These are phyloP conservation scores for Urophycis tenuis DNA, from an alignment of 2,797 vertebrate species.

Conservation along the genomic window DNA sequence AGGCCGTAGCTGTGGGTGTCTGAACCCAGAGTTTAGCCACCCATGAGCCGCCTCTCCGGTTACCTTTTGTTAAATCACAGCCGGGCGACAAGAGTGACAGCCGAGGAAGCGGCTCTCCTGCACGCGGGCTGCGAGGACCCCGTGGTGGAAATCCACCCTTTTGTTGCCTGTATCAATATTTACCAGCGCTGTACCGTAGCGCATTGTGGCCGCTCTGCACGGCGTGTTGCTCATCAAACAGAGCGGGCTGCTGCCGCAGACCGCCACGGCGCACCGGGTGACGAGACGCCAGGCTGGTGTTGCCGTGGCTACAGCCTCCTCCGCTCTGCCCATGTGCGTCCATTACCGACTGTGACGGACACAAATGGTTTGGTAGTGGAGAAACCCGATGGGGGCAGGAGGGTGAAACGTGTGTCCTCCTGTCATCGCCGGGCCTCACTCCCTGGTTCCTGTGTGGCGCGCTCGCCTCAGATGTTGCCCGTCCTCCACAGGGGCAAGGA, in stretches of 20 bases:
- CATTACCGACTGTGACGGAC: background rate
- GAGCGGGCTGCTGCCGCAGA: background rate
- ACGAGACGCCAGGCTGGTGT: background rate
- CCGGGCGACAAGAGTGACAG: conserved; percentile 26
- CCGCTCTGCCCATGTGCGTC: background rate
- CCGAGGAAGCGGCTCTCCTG: background rate
- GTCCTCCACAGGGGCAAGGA: conserved; percentile 14
- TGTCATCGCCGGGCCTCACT: background rate
- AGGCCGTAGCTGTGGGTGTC: background rate
- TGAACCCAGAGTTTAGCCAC: conserved; percentile 22
- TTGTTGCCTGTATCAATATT: background rate
- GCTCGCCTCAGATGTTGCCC: background rate
- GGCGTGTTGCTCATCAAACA: background rate
- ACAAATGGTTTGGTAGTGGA: background rate
- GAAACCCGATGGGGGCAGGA: background rate
- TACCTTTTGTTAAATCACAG: conserved; percentile 40
- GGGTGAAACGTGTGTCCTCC: background rate
- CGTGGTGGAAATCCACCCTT: background rate
- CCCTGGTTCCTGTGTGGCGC: background rate
- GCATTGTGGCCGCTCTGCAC: background rate
- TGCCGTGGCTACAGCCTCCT: background rate
- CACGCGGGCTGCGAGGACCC: background rate
- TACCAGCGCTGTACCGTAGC: background rate
- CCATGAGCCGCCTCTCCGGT: conserved; percentile 39
- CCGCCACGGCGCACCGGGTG: background rate